Evolutionary conservation across 2,888 invertebrate species (phyloP), one percentile per base, ranked within the genome.

Genomic region (Physocephala rufipes): DNA sequence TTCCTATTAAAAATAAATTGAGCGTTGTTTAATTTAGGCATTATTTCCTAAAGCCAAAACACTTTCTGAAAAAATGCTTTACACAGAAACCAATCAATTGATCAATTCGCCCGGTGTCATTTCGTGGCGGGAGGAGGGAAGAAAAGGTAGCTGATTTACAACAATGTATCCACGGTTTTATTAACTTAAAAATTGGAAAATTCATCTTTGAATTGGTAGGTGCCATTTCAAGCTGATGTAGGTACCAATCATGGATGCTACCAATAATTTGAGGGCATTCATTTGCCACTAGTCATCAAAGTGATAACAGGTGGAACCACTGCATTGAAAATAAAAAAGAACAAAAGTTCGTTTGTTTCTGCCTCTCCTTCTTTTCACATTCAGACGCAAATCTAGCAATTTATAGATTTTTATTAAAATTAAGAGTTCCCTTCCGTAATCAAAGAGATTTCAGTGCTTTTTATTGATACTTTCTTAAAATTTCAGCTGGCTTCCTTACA

Each of bases 91-190:
- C 12, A 15, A 12, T 9, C 12, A 24, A 21, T 9, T 21, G 55
- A 55, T 2, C 19, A 15, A 4, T 21, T 21, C 55, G 19, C 55
- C 26, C 19, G 55, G n/a, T 55, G 21, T 55, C 1, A 13, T 55
- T 21, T 55, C 24, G 51, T 24, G 19, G 21, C 24, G 19, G 55
- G 24, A 21, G 55, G 55, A 4, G 24, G 64, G n/a, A n/a, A n/a
- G n/a, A n/a, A n/a, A n/a, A n/a, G n/a, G n/a, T n/a, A n/a, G n/a
- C n/a, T n/a, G n/a, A n/a, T n/a, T n/a, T n/a, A n/a, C n/a, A n/a
- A n/a, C n/a, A n/a, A n/a, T n/a, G n/a, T n/a, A n/a, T n/a, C n/a
- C 73, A 73, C 73, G 73, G 70, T 68, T 73, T 73, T 63, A 73
- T 73, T 67, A 70, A 70, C 70, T 70, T 51, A 49, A 70, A 73